These are phyloP conservation scores for Gadus chalcogrammus DNA, from an alignment of 2,113 vertebrate genomes.

Conservation along the genomic window DNA sequence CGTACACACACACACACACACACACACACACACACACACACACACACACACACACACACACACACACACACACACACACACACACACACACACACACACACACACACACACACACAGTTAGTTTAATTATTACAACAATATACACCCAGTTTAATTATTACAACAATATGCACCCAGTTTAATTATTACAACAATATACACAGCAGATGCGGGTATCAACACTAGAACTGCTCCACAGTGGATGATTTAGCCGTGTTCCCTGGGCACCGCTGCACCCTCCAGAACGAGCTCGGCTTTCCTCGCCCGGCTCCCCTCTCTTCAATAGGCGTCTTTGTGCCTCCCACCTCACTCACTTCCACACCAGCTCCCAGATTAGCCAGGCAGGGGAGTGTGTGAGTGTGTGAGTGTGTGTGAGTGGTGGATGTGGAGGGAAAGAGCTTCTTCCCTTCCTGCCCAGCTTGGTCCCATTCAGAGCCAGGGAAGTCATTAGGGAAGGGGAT, in stretches of 20 bases:
- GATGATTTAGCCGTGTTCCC: constrained; percentile 42
- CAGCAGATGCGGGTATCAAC: constrained; percentile 27
- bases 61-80: constrained; percentile 11
- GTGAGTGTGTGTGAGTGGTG: background rate
- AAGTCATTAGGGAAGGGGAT: background rate
- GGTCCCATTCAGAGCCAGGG: background rate
- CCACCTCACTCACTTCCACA: too few species aligned
- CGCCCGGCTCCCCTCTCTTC: constrained; percentile 49
- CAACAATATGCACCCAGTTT: constrained; percentile 34
- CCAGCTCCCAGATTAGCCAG: constrained; percentile 39
- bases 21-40: constrained; percentile 8
- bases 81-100: background rate
- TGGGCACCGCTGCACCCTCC: constrained; percentile 37
- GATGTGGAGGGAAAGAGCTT: background rate
- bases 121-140: constrained; percentile 39
- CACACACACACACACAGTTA: constrained; percentile 5
- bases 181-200: constrained; percentile 44
- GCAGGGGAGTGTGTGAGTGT: constrained; percentile 34
- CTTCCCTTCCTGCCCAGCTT: background rate
- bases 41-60: background rate
- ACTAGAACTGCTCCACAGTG: constrained; percentile 20
- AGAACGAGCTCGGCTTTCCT: constrained; percentile 33
- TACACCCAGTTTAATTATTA: constrained; percentile 31
- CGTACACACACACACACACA: background rate
- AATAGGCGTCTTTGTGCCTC: constrained; percentile 65